Evolutionary conservation across 1,140 invertebrate species (phyloP).

Genomic region (Brachionus manjavacas): DNA sequence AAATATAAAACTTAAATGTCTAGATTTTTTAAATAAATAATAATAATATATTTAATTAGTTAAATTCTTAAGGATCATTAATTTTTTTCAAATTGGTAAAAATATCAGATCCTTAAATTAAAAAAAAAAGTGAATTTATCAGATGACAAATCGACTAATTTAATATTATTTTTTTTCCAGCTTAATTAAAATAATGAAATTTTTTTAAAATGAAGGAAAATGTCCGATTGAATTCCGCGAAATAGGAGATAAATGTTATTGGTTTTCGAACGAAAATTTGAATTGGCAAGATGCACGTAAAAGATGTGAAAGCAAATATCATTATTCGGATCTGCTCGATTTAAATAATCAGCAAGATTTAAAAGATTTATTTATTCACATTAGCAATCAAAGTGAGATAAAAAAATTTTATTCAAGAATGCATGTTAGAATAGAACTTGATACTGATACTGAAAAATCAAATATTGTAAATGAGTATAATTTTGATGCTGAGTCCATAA

Average conservation of each 20-base stretch:
- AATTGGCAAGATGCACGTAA: background rate
- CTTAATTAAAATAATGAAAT: background rate
- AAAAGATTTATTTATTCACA: background rate
- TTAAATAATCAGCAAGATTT: slow-evolving; percentile 9
- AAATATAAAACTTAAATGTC: too few species aligned
- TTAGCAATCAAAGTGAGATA: background rate
- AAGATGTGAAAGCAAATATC: background rate
- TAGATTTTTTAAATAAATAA: too few species aligned
- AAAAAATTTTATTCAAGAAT: background rate
- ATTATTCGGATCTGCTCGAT: slow-evolving; percentile 3
- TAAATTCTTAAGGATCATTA: too few species aligned
- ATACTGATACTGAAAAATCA: background rate
- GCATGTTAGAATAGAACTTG: background rate
- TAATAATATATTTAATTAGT: too few species aligned
- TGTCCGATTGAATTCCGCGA: background rate
- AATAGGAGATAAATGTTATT: slow-evolving; percentile 10
- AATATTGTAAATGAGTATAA: background rate
- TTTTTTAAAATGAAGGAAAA: background rate
- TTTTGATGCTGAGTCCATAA: background rate
- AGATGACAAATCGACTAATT: too few species aligned
- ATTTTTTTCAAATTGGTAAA: too few species aligned
- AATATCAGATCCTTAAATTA: too few species aligned
- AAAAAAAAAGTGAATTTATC: too few species aligned
- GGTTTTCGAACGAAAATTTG: background rate
- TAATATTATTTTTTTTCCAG: too few species aligned